Evolutionary conservation across 1,140 invertebrate genomes (phyloP).

Genomic region (Drosophila nigromelanica): DNA sequence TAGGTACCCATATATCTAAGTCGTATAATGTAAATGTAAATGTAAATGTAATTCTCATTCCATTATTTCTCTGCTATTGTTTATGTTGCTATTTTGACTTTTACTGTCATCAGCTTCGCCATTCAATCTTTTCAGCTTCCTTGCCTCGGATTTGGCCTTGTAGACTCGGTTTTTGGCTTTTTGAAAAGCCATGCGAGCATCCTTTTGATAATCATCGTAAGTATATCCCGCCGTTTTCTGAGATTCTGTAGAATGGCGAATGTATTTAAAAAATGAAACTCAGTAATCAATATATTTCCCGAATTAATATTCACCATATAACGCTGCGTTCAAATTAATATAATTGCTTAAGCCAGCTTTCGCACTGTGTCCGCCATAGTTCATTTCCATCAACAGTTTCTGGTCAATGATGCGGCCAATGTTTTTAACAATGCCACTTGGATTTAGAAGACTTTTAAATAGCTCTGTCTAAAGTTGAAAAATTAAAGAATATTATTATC

Average conservation of each 20-base stretch:
- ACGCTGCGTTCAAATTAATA: conserved; percentile 32
- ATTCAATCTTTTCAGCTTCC: conserved; percentile 9
- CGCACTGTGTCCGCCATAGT: conserved; percentile 23
- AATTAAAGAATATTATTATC: background rate
- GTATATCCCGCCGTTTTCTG: conserved; percentile 31
- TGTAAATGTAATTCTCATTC: background rate
- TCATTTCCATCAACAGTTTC: conserved; percentile 33
- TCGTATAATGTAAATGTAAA: no score
- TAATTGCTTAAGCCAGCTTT: conserved; percentile 31
- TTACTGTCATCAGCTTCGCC: background rate
- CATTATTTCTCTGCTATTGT: conserved; percentile 9
- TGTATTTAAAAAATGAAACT: background rate
- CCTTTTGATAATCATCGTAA: conserved; percentile 27
- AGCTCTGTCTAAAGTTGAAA: conserved; percentile 12
- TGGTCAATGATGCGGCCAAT: conserved; percentile 30
- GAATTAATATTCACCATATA: conserved; percentile 28
- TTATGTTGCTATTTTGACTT: background rate
- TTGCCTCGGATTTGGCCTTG: conserved; percentile 20
- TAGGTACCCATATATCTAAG: no score
- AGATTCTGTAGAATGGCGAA: conserved; percentile 22
- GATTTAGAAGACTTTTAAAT: conserved; percentile 23
- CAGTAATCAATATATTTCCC: background rate
- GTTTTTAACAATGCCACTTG: conserved; percentile 28
- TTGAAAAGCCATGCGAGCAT: conserved; percentile 29
- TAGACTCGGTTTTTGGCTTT: conserved; percentile 39